Percentiles rank a stretch among this genome's conserved stretches.
Conservation (phyloP, 2,113 vertebrate species). For the Chaenocephalus aceratus region DNA sequence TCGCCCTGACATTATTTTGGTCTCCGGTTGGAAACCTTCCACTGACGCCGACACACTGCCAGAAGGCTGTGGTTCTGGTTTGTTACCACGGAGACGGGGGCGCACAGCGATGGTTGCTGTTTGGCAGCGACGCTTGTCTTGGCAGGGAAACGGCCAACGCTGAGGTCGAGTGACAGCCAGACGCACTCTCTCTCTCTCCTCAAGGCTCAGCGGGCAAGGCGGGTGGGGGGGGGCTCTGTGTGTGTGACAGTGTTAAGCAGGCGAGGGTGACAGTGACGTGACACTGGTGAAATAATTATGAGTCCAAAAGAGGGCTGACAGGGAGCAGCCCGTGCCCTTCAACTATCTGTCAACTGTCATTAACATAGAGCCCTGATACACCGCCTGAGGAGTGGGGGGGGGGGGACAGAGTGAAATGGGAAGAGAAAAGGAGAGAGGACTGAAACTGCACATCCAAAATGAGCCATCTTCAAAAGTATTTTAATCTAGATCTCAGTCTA, state of each 20-base stretch:
- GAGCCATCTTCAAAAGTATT: constrained; percentile 32
- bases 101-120: constrained; percentile 53
- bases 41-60: constrained; percentile 51
- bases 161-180: constrained; percentile 85
- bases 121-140: constrained; percentile 77
- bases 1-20: constrained; percentile 58
- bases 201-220: constrained; percentile 60
- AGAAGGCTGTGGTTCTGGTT: constrained; percentile 67
- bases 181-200: constrained; percentile 50
- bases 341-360: constrained; percentile 98
- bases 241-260: constrained; percentile 91
- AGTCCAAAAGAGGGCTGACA: constrained; percentile 99
- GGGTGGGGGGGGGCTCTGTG: constrained; percentile 28
- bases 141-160: constrained; percentile 83
- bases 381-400: constrained; percentile 69
- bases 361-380: constrained; percentile 90
- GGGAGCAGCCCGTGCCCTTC: constrained; percentile 98
- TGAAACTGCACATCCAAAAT: constrained; percentile 47
- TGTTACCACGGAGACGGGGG: constrained; percentile 74
- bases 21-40: constrained; percentile 51
- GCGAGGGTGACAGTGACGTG: constrained; percentile 98
- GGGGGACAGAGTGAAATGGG: constrained; percentile 23
- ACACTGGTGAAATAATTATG: constrained; percentile 99
- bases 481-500: constrained; percentile 18
- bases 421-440: constrained; percentile 47